Evolutionary conservation across 2,888 invertebrate genomes (phyloP).

Genomic region (Listrodromus nycthemerus): DNA sequence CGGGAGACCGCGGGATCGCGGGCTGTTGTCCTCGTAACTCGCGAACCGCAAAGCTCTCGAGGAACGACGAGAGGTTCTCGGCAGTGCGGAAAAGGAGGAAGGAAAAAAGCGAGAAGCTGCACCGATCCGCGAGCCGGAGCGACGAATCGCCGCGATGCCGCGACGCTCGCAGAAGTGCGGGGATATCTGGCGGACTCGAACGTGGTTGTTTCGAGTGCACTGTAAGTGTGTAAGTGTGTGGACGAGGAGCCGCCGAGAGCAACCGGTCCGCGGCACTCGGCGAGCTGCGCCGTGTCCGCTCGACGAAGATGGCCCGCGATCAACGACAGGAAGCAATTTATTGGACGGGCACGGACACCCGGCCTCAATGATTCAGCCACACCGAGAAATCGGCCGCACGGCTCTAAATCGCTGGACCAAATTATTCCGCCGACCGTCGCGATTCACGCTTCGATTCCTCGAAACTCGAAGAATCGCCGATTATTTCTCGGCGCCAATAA

Average conservation of each 20-base stretch:
- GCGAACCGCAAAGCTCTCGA: slow-evolving; percentile 35
- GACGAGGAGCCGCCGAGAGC: slow-evolving; percentile 40
- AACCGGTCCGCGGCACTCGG: slow-evolving; percentile 66
- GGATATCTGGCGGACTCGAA: slow-evolving; percentile 31
- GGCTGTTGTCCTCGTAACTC: slow-evolving; percentile 45
- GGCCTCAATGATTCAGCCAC: slow-evolving; percentile 69
- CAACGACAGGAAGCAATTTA: slow-evolving; percentile 79
- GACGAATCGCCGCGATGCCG: slow-evolving; percentile 18
- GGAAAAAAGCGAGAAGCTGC: slow-evolving; percentile 30
- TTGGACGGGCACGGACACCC: slow-evolving; percentile 73
- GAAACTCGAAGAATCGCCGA: background rate
- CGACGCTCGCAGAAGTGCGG: slow-evolving; percentile 21
- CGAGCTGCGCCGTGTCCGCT: slow-evolving; percentile 65
- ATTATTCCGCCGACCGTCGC: background rate
- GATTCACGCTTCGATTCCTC: background rate
- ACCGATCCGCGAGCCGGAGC: slow-evolving; percentile 33
- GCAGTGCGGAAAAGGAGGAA: slow-evolving; percentile 14
- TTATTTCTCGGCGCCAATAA: too few relatives aligned
- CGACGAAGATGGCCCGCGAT: slow-evolving; percentile 74
- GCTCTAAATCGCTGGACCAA: slow-evolving; percentile 71
- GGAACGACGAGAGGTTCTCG: slow-evolving; percentile 55
- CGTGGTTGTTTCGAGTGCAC: slow-evolving; percentile 24
- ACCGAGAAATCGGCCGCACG: slow-evolving; percentile 69
- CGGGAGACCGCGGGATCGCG: slow-evolving; percentile 28
- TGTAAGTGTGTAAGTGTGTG: background rate